Base-by-base conservation (phyloP, 2,113 vertebrate species). In the Vicugna pacos region DNA sequence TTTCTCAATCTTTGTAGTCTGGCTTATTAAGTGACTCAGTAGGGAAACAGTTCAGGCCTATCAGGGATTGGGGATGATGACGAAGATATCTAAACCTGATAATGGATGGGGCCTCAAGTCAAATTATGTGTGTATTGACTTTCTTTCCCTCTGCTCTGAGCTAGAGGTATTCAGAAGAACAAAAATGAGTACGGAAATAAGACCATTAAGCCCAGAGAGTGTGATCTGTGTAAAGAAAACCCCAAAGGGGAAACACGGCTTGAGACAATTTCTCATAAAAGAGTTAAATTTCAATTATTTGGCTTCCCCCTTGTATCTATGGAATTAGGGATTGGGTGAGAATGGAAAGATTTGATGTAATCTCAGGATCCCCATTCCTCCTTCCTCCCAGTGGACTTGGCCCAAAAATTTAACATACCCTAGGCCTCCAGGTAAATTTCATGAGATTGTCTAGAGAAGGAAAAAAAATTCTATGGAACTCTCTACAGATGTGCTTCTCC, bases 1-100 rank as follows among this genome's bases (percentile, higher is more conserved):
- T 62, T 93, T 95, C 26, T 91, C 30, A 62, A 28, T 35, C 50
- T 96, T 70, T 84, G 17, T 87, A 56, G 24, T 79, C 14, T n/a
- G 89, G 72, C 11, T 32, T 85, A 0, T 80, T 94, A 81, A 81
- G 48, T 50, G 28, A 62, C 32, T 82, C 69, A 89, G 64, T 91
- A 91, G 13, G 60, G 30, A 84, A 32, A 42, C 10, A 38, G 38
- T 97, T 69, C 15, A 88, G 52, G 17, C 11, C 3, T 38, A 28
- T 46, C 77, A 79, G 14, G 0, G 16, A n/a, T 79, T 17, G 19
- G 20, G 35, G 30, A 83, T 35, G 7, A 93, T 88, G 15, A 89
- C 64, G 93, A 75, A 80, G 17, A 82, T 62, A 82, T 79, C 9
- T 16, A 58, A 67, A 64, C 6, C 35, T 81, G 76, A n/a, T 76